Base-by-base conservation (phyloP, 2,888 invertebrate species). In the Stictocephala bisonia region DNA sequence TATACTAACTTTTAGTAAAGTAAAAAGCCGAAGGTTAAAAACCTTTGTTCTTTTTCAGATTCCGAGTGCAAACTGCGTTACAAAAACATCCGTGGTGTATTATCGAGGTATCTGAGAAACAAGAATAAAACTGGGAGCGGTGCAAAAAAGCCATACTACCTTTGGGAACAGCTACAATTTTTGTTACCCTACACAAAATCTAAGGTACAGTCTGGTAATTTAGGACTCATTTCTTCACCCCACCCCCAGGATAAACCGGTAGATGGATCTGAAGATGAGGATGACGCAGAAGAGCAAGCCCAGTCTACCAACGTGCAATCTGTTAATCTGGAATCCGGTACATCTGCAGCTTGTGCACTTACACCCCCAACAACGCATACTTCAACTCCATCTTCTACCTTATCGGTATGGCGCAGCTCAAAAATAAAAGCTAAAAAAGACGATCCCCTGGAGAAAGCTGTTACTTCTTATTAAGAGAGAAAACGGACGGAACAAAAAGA, bases 21-120 rank as follows among this genome's bases (percentile, higher is more conserved):
- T n/a, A n/a, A n/a, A n/a, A n/a, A n/a, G n/a, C n/a, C n/a, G n/a
- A n/a, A n/a, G n/a, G n/a, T n/a, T n/a, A n/a, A n/a, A n/a, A n/a
- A n/a, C n/a, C n/a, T n/a, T n/a, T n/a, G n/a, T n/a, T n/a, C 18
- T 27, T 58, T 58, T 58, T 27, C 58, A 58, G 58, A 58, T 13
- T n/a, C 26, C 13, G 58, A 58, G 4, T 58, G 58, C 29, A 58
- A 29, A 58, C n/a, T 58, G 22, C 58, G 58, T 27, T 58, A 18
- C n/a, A 58, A 27, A 58, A 58, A 58, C 58, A 58, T 58, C 7
- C 24, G 26, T 26, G 22, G 22, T 27, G 24, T n/a, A 27, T 58
- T 58, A 13, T 15, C 29, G 26, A 58, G 58, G 13, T 58, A 58
- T 29, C n/a, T 58, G n/a, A 58, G 29, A 29, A 26, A 13, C 13